Percentiles rank a stretch among this genome's conserved stretches.
These are phyloP conservation scores for Mya arenaria DNA, from an alignment of 1,140 invertebrate species.

Conservation along the genomic window DNA sequence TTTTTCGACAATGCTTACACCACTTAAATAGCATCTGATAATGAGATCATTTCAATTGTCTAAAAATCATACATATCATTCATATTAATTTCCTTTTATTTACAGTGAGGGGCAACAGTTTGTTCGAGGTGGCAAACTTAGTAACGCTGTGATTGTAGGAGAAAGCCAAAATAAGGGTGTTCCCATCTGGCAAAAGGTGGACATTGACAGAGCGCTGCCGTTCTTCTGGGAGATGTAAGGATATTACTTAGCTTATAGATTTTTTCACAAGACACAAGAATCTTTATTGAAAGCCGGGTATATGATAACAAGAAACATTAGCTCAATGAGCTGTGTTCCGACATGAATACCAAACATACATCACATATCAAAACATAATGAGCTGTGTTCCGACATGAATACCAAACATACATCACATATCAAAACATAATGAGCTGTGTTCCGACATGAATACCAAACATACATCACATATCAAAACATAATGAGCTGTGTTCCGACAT, in stretches of 20 bases:
- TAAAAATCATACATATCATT: conserved; percentile 23
- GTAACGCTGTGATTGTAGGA: conserved; percentile 47
- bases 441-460: too few species aligned
- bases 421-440: too few species aligned
- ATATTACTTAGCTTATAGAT: not conserved
- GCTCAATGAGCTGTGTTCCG: not conserved
- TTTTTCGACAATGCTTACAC: too few species aligned
- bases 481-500: too few species aligned
- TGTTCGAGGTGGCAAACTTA: not conserved
- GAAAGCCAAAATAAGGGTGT: conserved; percentile 51
- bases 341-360: not conserved
- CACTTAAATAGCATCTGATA: too few species aligned
- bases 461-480: too few species aligned
- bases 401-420: too few species aligned
- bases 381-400: too few species aligned
- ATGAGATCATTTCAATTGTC: too few species aligned
- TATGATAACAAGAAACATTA: not conserved
- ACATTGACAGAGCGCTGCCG: conserved; percentile 6
- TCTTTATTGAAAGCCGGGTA: too few species aligned
- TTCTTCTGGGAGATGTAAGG: conserved; percentile 14
- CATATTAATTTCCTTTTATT: not conserved
- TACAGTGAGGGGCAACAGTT: conserved; percentile 28
- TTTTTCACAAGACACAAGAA: too few species aligned
- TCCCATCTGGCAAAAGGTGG: conserved; percentile 29
- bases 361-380: too few species aligned